These are phyloP conservation scores for Eulemur coronatus DNA, from an alignment of 2,797 vertebrate genomes.

Conservation along the genomic window DNA sequence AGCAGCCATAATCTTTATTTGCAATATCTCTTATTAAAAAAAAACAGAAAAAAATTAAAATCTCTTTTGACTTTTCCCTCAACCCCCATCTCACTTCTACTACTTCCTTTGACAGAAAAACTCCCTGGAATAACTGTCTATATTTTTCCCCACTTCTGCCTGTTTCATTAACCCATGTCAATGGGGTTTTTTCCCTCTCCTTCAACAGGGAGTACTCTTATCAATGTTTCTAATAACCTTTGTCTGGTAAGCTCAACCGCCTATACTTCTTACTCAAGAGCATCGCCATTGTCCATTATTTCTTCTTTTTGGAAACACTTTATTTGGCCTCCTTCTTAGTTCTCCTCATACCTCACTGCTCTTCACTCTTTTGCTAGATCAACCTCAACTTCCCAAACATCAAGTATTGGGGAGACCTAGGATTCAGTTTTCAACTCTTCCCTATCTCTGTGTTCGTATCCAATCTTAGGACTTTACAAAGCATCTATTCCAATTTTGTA, in stretches of 20 bases:
- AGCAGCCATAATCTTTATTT: neutral
- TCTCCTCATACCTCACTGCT: neutral
- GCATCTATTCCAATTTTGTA: neutral
- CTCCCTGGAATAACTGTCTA: neutral
- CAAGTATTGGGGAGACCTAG: neutral
- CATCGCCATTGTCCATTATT: neutral
- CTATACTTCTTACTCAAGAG: neutral
- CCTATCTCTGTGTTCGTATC: neutral
- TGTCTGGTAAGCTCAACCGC: neutral
- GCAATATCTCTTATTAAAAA: neutral
- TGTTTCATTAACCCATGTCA: neutral
- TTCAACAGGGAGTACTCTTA: neutral
- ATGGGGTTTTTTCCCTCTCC: neutral
- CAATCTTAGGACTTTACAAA: neutral
- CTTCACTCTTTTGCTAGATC: neutral
- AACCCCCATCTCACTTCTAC: neutral
- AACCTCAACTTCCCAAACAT: neutral
- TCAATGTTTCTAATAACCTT: neutral
- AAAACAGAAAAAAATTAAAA: neutral
- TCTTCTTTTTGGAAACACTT: neutral
- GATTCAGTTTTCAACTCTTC: neutral
- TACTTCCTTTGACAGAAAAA: neutral
- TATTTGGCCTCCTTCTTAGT: neutral
- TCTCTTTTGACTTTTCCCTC: neutral
- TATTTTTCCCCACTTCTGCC: neutral